Percentiles rank a stretch among this genome's conserved stretches.
Evolutionary conservation across 2,797 vertebrate genomes (phyloP).

Genomic region (Avahi laniger): DNA sequence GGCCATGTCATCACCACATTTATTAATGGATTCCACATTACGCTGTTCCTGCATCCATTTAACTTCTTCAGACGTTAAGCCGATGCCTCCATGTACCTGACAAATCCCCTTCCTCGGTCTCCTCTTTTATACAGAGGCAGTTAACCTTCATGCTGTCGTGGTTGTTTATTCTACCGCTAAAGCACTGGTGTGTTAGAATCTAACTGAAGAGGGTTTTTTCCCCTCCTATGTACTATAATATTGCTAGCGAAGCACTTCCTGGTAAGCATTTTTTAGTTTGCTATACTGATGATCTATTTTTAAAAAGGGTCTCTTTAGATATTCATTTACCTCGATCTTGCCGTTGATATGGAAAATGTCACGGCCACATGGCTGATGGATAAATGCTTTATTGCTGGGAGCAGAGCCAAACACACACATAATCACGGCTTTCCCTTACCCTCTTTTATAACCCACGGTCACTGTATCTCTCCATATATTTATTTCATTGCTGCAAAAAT

Average conservation of each 20-base stretch:
- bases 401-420: background rate
- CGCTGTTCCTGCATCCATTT: background rate
- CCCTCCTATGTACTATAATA: background rate
- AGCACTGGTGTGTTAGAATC: background rate
- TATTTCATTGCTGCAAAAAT: slow-evolving; percentile 51
- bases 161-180: background rate
- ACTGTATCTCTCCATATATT: background rate
- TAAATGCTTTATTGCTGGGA: background rate
- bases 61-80: background rate
- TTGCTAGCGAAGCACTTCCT: background rate
- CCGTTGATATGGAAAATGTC: slow-evolving; percentile 26
- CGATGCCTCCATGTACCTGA: background rate
- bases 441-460: background rate
- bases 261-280: background rate
- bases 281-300: slow-evolving; percentile 6
- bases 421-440: slow-evolving; percentile 42
- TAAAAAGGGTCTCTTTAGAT: slow-evolving; percentile 1
- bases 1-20: background rate
- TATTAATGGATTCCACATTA: background rate
- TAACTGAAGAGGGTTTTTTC: background rate
- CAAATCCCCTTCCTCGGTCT: background rate
- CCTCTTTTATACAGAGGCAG: background rate
- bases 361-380: background rate
- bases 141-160: background rate
- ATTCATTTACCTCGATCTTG: slow-evolving; percentile 42